Evolutionary conservation across 2,888 invertebrate genomes (phyloP), one percentile per base, ranked within the genome.

Genomic region (Eulithis prunata): DNA sequence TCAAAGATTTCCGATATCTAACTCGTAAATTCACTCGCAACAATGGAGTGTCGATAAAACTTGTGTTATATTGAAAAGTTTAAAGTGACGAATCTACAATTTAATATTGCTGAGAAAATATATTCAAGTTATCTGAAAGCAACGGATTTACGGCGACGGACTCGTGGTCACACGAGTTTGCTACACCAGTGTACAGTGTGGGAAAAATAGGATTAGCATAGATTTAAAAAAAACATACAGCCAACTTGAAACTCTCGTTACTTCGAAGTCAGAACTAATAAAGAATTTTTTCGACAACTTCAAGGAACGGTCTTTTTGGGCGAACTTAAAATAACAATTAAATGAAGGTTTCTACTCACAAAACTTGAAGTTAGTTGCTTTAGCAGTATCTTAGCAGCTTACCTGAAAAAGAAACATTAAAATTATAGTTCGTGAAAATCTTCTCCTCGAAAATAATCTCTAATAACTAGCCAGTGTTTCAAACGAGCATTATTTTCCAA

Each of bases 391-490:
- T 52, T 68, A 66, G 61, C 69, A 74, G 81, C 83, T 83, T 83
- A 83, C 83, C 83, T 83, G 82, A 49, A 81, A 69, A 66, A 73
- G 59, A 71, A 71, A 49, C 14, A 49, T 8, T 12, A 14, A 46
- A 21, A 14, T 47, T 49, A n/a, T n/a, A 55, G 13, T 14, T 12
- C 4, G 0, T 53, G 47, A 13, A 14, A 13, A 7, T 32, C 5
- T 32, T 4, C 0, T 32, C 32, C 4, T 41, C 8, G 41, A 41
- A 5, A 41, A 41, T 5, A 41, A 41, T 41, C 8, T 41, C 10
- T 41, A 8, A 5, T 5, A 10, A 2, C 41, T 41, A 41, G 2
- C 2, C 6, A 41, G 41, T 41, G 10, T 32, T 32, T 41, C 41
- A 8, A 7, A 41, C 8, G 10, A 7, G 1, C 3, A 38, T 8